Base-by-base conservation (phyloP, 2,888 invertebrate species). In the Polia nebulosa region DNA sequence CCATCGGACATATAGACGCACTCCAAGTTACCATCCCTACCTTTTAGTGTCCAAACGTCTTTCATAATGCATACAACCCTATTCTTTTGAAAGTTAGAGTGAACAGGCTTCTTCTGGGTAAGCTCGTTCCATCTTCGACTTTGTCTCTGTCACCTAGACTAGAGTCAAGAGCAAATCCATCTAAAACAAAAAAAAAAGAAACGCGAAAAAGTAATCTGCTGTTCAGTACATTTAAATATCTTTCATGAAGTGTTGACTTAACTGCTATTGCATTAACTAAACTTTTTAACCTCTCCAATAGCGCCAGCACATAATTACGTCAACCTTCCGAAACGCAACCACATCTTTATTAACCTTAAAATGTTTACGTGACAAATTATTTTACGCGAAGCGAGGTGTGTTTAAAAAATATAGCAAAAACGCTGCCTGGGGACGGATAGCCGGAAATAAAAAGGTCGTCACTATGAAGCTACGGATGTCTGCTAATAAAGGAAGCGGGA, bases 381-480 rank as follows among this genome's bases (percentile, higher is more conserved):
- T 89, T 89, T 86, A 89, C 85, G 84, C 79, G 76, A 75, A 76
- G 76, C 76, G 80, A 77, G 90, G 88, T 88, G 89, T 88, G 86
- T 88, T 82, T 80, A 84, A 86, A 88, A 85, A 85, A 83, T 84
- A 81, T 79, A 75, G 81, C 80, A 82, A 85, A 84, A 82, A 84
- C 79, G 81, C 61, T 68, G 79, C 75, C 74, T 62, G 63, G 82
- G 81, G 86, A 79, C 81, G 89, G 88, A 89, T 90, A 89, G 90
- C 86, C 90, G 90, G 90, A 92, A 93, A 94, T 94, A 94, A 95
- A 94, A 94, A 92, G 91, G 92, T 90, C 94, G 91, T 93, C 92
- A 86, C 83, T 86, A 88, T 90, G 91, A 94, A 93, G 87, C 92
- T 89, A 87, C 89, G 91, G 72, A 74, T 90, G 91, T 86, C 84